A percentile compares a stretch with the other conserved stretches of the same genome.
Evolutionary conservation across 2,888 invertebrate genomes (phyloP).

Genomic region (Dermolepida albohirtum): DNA sequence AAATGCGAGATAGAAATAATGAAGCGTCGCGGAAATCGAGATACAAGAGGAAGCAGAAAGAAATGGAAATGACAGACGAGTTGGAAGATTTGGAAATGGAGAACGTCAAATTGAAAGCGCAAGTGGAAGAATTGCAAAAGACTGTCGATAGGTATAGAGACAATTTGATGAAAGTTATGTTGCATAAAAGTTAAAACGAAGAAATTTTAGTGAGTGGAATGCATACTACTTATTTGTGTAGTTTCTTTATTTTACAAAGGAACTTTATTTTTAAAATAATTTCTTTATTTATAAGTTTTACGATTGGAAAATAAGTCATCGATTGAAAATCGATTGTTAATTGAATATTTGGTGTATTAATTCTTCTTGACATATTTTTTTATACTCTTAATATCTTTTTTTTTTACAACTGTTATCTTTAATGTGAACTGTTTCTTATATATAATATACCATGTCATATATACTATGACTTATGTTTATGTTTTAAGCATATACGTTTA

Average conservation of each 20-base stretch:
- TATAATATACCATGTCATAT: too few species aligned
- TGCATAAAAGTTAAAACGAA: constrained; percentile 63
- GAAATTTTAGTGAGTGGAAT: constrained; percentile 2
- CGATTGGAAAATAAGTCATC: too few species aligned
- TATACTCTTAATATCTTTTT: too few species aligned
- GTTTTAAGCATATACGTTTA: too few species aligned
- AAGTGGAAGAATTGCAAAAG: constrained; percentile 76
- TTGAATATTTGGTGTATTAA: too few species aligned
- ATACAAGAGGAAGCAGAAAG: constrained; percentile 75
- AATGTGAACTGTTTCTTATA: too few species aligned
- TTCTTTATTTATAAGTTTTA: neutral
- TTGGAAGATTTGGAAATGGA: constrained; percentile 70
- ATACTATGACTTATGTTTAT: too few species aligned
- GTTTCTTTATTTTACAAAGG: constrained; percentile 26
- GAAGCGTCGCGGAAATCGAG: constrained; percentile 82
- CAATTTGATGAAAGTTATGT: constrained; percentile 74
- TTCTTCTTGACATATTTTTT: too few species aligned
- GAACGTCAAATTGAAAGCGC: constrained; percentile 74
- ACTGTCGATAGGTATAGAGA: constrained; percentile 75
- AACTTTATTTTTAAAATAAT: constrained; percentile 14
- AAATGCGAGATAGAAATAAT: constrained; percentile 81
- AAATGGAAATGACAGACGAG: constrained; percentile 65
- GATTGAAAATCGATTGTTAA: too few species aligned
- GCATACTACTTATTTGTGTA: constrained; percentile 2
- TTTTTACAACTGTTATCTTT: too few species aligned